Evolutionary conservation across 2,113 vertebrate species (phyloP).

Genomic region (Poeciliopsis retropinna): DNA sequence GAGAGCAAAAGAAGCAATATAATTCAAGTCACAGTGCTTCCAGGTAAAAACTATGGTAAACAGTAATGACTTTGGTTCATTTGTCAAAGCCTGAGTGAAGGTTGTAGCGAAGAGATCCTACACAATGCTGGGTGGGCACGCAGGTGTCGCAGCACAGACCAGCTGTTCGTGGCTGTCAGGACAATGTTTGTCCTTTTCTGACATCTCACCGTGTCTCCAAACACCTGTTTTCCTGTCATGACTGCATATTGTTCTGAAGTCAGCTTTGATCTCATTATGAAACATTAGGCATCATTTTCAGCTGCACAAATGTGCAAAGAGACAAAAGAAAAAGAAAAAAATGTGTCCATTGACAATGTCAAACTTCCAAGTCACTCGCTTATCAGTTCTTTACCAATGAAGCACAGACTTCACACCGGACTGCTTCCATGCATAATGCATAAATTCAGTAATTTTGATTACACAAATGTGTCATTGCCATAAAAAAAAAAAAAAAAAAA

Average conservation of each 20-base stretch:
- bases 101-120: slow-evolving; percentile 50
- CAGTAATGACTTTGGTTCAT: slow-evolving; percentile 31
- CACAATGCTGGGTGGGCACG: slow-evolving; percentile 50
- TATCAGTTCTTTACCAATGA: too few species aligned
- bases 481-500: too few species aligned
- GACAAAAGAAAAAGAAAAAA: not conserved
- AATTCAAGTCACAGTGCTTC: not conserved
- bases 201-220: slow-evolving; percentile 57
- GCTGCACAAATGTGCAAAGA: slow-evolving; percentile 7
- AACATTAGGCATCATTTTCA: slow-evolving; percentile 20
- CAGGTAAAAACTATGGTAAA: not conserved
- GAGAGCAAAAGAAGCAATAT: slow-evolving; percentile 4
- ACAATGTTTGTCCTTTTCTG: slow-evolving; percentile 73
- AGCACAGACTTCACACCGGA: too few species aligned
- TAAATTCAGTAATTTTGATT: too few species aligned
- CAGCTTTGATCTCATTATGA: slow-evolving; percentile 56
- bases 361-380: too few species aligned
- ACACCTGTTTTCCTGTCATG: slow-evolving; percentile 75
- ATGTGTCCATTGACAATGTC: too few species aligned
- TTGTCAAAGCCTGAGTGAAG: slow-evolving; percentile 66
- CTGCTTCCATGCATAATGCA: too few species aligned
- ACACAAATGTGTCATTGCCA: too few species aligned
- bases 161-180: slow-evolving; percentile 72
- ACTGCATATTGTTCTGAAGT: slow-evolving; percentile 28
- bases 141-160: slow-evolving; percentile 62